Conservation (phyloP, 1,140 invertebrate genomes). For the Stegodyphus dumicola region DNA sequence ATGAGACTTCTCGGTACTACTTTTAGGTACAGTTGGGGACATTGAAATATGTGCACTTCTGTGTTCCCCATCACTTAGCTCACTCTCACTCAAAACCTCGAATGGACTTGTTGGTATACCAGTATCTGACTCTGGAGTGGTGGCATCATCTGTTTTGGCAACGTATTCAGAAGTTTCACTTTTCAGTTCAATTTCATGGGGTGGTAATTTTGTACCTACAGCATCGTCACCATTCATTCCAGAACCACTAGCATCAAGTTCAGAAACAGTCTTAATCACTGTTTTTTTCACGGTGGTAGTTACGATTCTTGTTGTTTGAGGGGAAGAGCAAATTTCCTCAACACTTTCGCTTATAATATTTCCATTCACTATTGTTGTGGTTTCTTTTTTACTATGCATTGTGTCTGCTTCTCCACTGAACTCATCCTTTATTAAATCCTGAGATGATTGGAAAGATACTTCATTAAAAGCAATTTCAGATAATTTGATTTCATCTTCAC, state of each 20-base stretch:
- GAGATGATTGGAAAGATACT: no score
- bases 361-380: no score
- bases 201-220: neutral
- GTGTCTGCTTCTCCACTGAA: no score
- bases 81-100: constrained; percentile 19
- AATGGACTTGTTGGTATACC: constrained; percentile 24
- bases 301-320: no score
- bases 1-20: neutral
- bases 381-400: no score
- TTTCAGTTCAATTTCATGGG: neutral
- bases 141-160: neutral
- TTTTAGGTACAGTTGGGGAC: neutral
- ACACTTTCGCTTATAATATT: no score
- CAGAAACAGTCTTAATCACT: no score
- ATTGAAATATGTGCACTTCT: neutral
- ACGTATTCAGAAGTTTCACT: neutral
- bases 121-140: constrained; percentile 2
- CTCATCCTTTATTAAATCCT: no score
- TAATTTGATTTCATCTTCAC: neutral
- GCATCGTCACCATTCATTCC: no score
- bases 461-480: constrained; percentile 1
- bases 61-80: constrained; percentile 13
- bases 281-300: no score
- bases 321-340: no score
- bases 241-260: no score